Evolutionary conservation across 1,140 invertebrate species (phyloP).

Genomic region (Aethina tumida): DNA sequence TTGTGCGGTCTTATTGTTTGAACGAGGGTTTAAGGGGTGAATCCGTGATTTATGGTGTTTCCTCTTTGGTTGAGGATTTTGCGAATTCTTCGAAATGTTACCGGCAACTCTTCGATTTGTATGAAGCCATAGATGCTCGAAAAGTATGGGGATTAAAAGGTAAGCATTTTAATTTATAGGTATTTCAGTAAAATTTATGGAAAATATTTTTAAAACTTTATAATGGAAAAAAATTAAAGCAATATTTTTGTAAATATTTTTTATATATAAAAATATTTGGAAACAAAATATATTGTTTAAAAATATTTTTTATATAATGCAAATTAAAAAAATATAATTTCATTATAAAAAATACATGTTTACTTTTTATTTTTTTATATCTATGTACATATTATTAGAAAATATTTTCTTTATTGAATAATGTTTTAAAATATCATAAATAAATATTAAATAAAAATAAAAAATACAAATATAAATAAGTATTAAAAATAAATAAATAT

Average conservation of each 20-base stretch:
- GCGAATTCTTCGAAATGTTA: constrained; percentile 7
- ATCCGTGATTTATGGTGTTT: constrained; percentile 10
- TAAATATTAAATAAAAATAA: too few species aligned
- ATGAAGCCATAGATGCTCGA: constrained; percentile 6
- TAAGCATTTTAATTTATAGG: constrained; percentile 7
- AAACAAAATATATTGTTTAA: not conserved
- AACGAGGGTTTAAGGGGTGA: constrained; percentile 2
- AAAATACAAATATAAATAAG: too few species aligned
- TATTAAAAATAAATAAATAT: too few species aligned
- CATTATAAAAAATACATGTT: constrained; percentile 7
- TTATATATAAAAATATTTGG: not conserved
- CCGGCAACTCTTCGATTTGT: constrained; percentile 6
- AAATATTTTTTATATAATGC: not conserved
- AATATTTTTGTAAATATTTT: not conserved
- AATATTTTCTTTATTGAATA: too few species aligned
- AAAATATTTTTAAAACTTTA: constrained; percentile 5
- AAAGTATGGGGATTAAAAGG: constrained; percentile 15
- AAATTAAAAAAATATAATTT: not conserved
- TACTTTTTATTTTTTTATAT: too few species aligned
- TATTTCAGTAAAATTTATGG: too few species aligned
- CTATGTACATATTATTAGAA: too few species aligned
- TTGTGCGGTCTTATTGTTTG: constrained; percentile 4
- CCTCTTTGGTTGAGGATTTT: constrained; percentile 3
- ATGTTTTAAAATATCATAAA: too few species aligned
- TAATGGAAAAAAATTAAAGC: not conserved